phyloP scores from a whole-genome alignment of 53 echinoderm and acorn worm genomes.

The Echinometra lucunter region DNA sequence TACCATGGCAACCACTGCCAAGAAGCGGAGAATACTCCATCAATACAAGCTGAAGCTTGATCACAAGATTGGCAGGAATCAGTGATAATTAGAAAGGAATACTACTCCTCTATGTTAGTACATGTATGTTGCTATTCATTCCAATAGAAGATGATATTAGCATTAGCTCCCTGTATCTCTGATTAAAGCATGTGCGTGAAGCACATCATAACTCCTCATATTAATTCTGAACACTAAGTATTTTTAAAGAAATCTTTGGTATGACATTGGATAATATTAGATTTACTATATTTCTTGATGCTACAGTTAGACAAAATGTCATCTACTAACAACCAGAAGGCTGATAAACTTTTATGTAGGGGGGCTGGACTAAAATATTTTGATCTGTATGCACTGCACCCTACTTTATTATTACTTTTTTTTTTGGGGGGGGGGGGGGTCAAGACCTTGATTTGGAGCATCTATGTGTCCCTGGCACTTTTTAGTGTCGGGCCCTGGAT shows the following conservation, averaged over 20 bases:
- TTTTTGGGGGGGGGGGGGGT: no score
- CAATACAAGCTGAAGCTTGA: not conserved
- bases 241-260: not conserved
- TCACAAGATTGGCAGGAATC: not conserved
- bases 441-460: no score
- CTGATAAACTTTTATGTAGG: no score
- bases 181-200: not conserved
- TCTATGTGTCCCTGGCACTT: no score
- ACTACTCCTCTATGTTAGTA: not conserved
- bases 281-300: not conserved
- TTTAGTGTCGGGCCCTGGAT: no score
- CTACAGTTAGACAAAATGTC: not conserved
- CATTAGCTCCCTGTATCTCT: not conserved
- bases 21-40: not conserved
- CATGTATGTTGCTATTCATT: not conserved
- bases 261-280: not conserved
- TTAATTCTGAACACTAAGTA: no score
- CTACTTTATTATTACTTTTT: no score
- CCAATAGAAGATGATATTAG: not conserved
- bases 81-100: not conserved
- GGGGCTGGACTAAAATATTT: no score
- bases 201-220: no score
- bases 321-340: not conserved
- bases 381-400: no score
- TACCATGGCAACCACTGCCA: constrained; percentile 21